These are phyloP conservation scores for Pterois miles DNA, from an alignment of 2,797 vertebrate species.

Conservation along the genomic window DNA sequence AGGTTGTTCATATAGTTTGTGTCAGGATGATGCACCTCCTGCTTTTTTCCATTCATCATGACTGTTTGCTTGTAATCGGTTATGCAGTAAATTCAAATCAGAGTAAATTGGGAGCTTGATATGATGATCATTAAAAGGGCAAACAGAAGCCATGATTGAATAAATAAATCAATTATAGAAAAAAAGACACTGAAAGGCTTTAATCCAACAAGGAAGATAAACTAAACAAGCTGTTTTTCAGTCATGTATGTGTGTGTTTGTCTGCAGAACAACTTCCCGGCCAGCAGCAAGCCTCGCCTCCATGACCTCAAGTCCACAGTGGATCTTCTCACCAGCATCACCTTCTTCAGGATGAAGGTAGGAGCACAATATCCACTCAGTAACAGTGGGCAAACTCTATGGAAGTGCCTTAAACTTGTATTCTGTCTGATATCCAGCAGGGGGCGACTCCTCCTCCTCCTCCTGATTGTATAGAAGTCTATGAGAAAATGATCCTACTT, in stretches of 20 bases:
- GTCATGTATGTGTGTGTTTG: slow-evolving; percentile 2
- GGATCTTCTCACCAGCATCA: slow-evolving; percentile 98
- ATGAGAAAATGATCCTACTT: too few species aligned
- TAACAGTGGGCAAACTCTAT: accelerated
- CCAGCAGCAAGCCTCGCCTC: slow-evolving; percentile 91
- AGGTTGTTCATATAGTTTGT: not conserved
- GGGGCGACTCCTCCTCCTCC: too few species aligned
- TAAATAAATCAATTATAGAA: not conserved
- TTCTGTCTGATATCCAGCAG: too few species aligned
- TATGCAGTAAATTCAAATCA: not conserved
- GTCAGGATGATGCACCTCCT: not conserved
- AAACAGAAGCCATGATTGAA: not conserved
- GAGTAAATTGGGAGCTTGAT: not conserved
- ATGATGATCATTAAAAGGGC: not conserved
- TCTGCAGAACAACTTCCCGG: slow-evolving; percentile 95
- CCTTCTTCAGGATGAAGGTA: slow-evolving; percentile 99
- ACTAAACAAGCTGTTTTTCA: not conserved
- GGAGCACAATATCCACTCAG: not conserved
- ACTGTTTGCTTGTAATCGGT: not conserved
- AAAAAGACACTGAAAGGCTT: not conserved
- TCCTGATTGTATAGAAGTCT: too few species aligned
- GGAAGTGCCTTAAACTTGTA: too few species aligned
- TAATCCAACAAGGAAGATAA: not conserved
- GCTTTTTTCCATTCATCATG: not conserved
- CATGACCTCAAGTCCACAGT: slow-evolving; percentile 95